Evolutionary conservation across 2,113 vertebrate species (phyloP), one percentile per base, ranked within the genome.

Genomic region (Heteronetta atricapilla): DNA sequence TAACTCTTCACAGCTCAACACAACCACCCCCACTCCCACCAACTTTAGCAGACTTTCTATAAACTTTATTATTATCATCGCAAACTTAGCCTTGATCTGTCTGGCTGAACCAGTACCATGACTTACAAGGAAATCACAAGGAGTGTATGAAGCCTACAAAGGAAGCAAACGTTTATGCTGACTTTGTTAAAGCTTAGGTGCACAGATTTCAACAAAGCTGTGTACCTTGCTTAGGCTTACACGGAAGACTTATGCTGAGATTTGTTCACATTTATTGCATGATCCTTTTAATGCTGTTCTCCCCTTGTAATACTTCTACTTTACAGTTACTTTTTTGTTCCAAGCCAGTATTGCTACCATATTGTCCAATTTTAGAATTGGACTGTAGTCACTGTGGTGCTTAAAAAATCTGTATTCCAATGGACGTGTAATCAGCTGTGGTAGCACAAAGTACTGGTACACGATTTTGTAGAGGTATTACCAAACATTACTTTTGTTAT

Each of bases 101-200:
- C 64, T 78, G 90, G 70, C 58, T 95, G 90, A 95, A 70, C 94
- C 75, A 94, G 80, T 77, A 88, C 28, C 73, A 42, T 44, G 68
- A 66, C 46, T 82, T 81, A 81, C 17, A 75, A 90, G 95, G 94
- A 96, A 95, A 95, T 52, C 94, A 88, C 75, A 26, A 69, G 88
- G 80, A 89, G 48, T 46, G 72, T 75, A 42, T 90, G 91, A 87
- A 94, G 77, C 90, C 67, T 64, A 64, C 86, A 89, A 56, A 72
- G 89, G 94, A 96, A 97, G 52, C 84, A 91, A 83, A 58, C 59
- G 28, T 60, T 81, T 53, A 6, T 79, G 40, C 77, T 94, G 79
- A 38, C 78, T 83, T 89, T 84, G 79, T 95, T 89, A 56, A 40
- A 86, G 69, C 69, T 64, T 16, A 66, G 75, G 67, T 63, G 80